Evolutionary conservation across 2,888 invertebrate genomes (phyloP).

Genomic region (Cantharis flavilabris): DNA sequence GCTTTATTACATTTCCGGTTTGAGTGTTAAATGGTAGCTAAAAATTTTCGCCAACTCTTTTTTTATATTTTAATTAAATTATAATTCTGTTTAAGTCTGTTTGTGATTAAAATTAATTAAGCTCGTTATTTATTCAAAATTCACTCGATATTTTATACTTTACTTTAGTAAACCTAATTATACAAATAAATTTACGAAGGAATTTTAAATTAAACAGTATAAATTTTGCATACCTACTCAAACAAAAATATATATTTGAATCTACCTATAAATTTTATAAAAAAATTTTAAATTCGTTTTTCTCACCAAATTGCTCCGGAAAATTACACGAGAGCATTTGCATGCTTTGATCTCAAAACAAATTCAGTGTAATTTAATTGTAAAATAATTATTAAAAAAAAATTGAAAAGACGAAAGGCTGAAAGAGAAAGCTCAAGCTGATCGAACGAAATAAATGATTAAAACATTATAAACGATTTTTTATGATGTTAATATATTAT

Average conservation of each 20-base stretch:
- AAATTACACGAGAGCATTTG: neutral
- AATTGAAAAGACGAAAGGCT: neutral
- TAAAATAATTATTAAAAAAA: neutral
- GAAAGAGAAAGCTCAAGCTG: neutral
- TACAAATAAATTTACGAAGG: neutral
- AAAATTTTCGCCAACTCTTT: neutral
- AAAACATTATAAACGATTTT: neutral
- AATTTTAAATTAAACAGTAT: neutral
- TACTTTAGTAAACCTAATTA: neutral
- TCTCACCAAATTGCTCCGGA: neutral
- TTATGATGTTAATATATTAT: neutral
- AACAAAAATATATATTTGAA: neutral
- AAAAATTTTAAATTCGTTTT: neutral
- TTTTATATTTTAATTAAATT: neutral
- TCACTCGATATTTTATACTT: neutral
- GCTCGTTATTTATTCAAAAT: neutral
- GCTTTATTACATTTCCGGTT: constrained; percentile 6
- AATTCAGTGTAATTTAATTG: neutral
- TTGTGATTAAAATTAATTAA: neutral
- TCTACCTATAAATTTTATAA: neutral
- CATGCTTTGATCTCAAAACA: neutral
- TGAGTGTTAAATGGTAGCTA: neutral
- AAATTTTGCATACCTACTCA: neutral
- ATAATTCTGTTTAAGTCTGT: neutral
- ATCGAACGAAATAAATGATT: neutral